Conservation (phyloP, 2,113 vertebrate genomes). For the Albula goreensis region DNA sequence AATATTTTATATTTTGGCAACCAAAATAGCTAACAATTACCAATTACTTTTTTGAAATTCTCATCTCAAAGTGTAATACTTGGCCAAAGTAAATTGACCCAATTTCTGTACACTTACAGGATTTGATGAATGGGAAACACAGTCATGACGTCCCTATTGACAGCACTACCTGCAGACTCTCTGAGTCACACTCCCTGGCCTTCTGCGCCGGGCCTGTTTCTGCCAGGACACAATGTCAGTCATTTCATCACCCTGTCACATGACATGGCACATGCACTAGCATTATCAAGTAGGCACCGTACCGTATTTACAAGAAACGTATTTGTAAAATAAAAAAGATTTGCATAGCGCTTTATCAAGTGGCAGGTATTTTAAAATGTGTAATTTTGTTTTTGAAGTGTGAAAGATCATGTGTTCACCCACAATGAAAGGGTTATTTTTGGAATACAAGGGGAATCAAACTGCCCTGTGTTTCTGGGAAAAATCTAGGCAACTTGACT, state of each 20-base stretch:
- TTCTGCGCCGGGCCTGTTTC: background rate
- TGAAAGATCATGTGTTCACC: background rate
- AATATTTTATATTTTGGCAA: background rate
- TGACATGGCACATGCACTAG: background rate
- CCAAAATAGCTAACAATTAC: background rate
- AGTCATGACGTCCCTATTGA: too few species aligned
- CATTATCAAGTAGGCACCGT: background rate
- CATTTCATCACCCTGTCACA: background rate
- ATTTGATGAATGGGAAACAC: background rate
- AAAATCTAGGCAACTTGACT: background rate
- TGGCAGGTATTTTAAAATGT: background rate
- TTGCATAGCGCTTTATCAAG: background rate
- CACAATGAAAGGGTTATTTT: background rate
- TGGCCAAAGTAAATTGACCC: background rate
- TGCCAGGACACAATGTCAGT: background rate
- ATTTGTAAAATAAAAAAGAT: background rate
- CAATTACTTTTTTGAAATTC: background rate
- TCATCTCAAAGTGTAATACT: background rate
- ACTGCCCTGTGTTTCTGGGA: background rate
- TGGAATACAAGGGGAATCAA: background rate
- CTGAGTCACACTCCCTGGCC: background rate
- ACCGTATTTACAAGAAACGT: background rate
- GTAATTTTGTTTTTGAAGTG: slow-evolving; percentile 1
- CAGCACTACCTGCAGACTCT: background rate
- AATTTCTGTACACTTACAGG: background rate